Base-by-base conservation (phyloP, 2,113 vertebrate genomes). In the Boulengeromyrus knoepffleri region DNA sequence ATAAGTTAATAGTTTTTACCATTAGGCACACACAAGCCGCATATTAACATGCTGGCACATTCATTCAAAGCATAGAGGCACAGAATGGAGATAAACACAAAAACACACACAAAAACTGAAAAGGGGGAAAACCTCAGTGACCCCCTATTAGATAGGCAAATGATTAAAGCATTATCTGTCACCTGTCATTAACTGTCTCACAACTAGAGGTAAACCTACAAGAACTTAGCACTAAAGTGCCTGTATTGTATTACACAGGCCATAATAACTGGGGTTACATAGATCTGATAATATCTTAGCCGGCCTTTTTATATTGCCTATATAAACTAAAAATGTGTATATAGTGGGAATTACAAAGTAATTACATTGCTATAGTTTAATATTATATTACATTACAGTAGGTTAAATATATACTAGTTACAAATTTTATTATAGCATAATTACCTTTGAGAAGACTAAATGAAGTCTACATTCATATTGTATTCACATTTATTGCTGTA, bases 401-500 rank as follows among this genome's bases (percentile, higher is more conserved):
- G 49, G 49, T 53, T 85, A 85, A 85, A 85, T 85, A 47, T n/a
- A 49, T 46, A 5, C n/a, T 24, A 49, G 27, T 24, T 85, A 85
- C 10, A 47, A n/a, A 47, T 52, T 50, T 19, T 52, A 56, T 56
- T 56, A 36, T 87, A 52, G 27, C 49, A 87, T 52, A 87, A 53
- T 53, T 53, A 52, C 15, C 24, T 84, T 56, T n/a, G 17, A 47
- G 84, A 9, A 87, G 49, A 49, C 46, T 87, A 87, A 87, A 87
- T 36, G 4, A n/a, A 87, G 85, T 87, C 45, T 19, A 87, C 45
- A 84, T 46, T 87, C n/a, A 87, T 56, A 56, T 56, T 56, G 53
- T 53, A 53, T 53, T 56, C 53, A 56, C 53, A 56, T 87, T 87
- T 87, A 87, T 87, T 52, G 85, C 85, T 87, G 7, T 53, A 19